Percentiles rank a stretch among this genome's conserved stretches.
phyloP scores from a whole-genome alignment of 2,888 invertebrate species.

The Blastobasis lacticolella region DNA sequence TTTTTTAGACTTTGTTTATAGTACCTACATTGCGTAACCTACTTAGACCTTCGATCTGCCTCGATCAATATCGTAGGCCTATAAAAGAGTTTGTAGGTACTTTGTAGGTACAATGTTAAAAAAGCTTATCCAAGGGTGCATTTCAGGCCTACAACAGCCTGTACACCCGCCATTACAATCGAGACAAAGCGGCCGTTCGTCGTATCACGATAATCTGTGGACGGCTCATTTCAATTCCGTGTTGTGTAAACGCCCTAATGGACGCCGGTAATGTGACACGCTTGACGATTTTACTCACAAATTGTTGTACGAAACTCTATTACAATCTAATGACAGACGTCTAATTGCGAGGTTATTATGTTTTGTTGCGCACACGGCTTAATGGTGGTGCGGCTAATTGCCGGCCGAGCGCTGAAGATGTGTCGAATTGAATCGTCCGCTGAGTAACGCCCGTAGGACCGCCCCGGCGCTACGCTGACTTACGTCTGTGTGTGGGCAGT shows the following conservation, averaged over 20 bases:
- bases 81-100: too few species aligned
- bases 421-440: conserved; percentile 65
- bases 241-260: conserved; percentile 74
- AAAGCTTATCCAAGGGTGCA: too few species aligned
- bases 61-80: too few species aligned
- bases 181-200: conserved; percentile 68
- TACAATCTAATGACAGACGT: conserved; percentile 71
- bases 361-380: conserved; percentile 65
- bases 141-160: conserved; percentile 1
- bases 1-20: too few species aligned
- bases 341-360: conserved; percentile 72
- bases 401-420: conserved; percentile 70
- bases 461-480: too few species aligned
- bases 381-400: conserved; percentile 67
- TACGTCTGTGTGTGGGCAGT: too few species aligned
- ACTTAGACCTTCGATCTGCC: too few species aligned
- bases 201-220: conserved; percentile 72
- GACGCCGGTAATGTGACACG: conserved; percentile 71
- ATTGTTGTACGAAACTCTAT: conserved; percentile 74
- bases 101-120: too few species aligned
- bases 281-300: conserved; percentile 75
- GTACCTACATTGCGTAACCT: too few species aligned
- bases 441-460: not conserved
- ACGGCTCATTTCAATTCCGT: conserved; percentile 71
- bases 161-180: conserved; percentile 59